Evolutionary conservation across 1,140 invertebrate species (phyloP).

Genomic region (Lepidurus arcticus): DNA sequence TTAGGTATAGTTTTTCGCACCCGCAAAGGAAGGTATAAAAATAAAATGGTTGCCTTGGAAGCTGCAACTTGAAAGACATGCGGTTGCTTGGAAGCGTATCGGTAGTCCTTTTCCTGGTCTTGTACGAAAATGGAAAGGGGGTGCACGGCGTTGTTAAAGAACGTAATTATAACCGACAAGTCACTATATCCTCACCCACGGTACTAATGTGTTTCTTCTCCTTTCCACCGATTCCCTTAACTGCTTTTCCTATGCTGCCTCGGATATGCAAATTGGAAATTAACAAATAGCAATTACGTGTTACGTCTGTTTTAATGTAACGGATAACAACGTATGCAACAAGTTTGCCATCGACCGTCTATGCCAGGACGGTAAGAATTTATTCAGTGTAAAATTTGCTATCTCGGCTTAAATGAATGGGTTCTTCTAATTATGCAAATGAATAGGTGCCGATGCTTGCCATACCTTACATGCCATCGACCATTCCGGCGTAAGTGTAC

Average conservation of each 20-base stretch:
- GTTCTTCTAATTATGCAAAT: neutral
- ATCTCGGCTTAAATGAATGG: neutral
- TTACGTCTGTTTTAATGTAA: slow-evolving; percentile 63
- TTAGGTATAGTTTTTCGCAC: neutral
- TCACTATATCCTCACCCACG: neutral
- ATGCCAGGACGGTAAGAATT: slow-evolving; percentile 50
- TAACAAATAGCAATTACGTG: slow-evolving; percentile 50
- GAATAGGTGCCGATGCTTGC: neutral
- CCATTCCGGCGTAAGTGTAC: neutral
- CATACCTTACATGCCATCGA: neutral
- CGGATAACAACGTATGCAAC: slow-evolving; percentile 61
- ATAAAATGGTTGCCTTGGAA: slow-evolving; percentile 1
- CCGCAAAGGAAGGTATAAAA: neutral
- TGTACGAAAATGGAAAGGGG: neutral
- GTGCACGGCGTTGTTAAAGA: neutral
- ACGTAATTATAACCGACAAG: neutral
- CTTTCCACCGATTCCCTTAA: neutral
- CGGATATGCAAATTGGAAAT: neutral
- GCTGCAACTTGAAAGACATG: neutral
- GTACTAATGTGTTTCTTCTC: neutral
- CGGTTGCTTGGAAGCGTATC: neutral
- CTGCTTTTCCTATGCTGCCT: neutral
- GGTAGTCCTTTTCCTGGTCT: neutral
- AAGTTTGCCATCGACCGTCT: slow-evolving; percentile 59
- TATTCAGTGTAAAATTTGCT: neutral